A percentile compares a stretch with the other conserved stretches of the same genome.
These are phyloP conservation scores for Creontiades dilutus DNA, from an alignment of 2,888 invertebrate species.

Conservation along the genomic window DNA sequence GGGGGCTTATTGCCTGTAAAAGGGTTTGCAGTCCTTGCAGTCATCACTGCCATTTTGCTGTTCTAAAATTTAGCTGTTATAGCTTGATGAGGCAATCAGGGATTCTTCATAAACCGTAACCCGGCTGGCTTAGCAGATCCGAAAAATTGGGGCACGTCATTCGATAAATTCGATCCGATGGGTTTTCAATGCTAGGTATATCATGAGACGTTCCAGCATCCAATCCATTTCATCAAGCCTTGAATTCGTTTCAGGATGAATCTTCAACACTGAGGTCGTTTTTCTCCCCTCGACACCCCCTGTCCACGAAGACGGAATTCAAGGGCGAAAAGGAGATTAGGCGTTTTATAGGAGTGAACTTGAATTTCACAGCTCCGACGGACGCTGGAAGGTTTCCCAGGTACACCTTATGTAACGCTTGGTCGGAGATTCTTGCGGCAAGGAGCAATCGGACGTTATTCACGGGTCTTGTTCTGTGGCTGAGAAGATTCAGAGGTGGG, in stretches of 20 bases:
- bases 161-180: background rate
- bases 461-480: background rate
- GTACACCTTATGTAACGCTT: slow-evolving; percentile 30
- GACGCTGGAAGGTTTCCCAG: background rate
- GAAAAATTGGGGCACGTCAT: background rate
- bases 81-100: too few relatives aligned
- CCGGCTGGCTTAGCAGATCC: background rate
- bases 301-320: slow-evolving; percentile 7
- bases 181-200: background rate
- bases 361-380: slow-evolving; percentile 30
- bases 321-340: slow-evolving; percentile 27
- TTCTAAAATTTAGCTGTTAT: too few relatives aligned
- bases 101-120: background rate
- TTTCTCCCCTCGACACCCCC: background rate
- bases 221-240: slow-evolving; percentile 12
- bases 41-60: too few relatives aligned
- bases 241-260: slow-evolving; percentile 18
- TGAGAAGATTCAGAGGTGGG: background rate
- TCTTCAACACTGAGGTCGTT: background rate
- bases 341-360: background rate
- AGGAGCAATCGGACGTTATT: slow-evolving; percentile 38
- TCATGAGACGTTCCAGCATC: background rate
- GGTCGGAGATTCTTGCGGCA: slow-evolving; percentile 7
- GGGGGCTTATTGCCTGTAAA: too few relatives aligned
- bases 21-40: too few relatives aligned